Evolutionary conservation across 2,888 invertebrate species (phyloP), one percentile per base, ranked within the genome.

Genomic region (Ormyrus thymus): DNA sequence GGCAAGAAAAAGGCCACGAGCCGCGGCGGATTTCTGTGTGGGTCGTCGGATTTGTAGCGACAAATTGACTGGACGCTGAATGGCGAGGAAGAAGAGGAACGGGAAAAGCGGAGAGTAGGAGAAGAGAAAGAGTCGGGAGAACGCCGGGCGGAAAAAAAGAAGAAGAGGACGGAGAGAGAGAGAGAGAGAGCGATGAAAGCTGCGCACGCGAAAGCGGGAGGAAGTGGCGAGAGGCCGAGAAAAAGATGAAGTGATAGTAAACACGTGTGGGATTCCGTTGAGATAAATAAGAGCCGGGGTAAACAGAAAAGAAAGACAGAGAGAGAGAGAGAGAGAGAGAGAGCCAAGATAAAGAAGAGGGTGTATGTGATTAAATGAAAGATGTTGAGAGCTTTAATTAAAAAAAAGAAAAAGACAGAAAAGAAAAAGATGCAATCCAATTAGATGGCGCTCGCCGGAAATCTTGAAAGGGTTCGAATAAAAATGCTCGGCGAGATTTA

Each of bases 161-260:
- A n/a, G 29, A 29, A 29, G 29, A 29, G 4, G 50, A 15, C 10
- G 4, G 7, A 46, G 66, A 3, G 11, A 43, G 75, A 58, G 50
- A 13, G 70, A 70, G 61, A 56, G 69, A 68, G 56, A 56, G 46
- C 50, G 78, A 29, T 4, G 29, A 29, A 29, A 29, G 29, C 29
- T 29, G 29, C 29, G 29, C 29, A 29, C 29, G 29, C 29, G 29
- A 29, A 29, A 29, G 29, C 29, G 29, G 29, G 45, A 9, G 53
- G 77, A 62, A 77, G 82, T 79, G 81, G 82, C 79, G 83, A 80
- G 76, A 82, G 48, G 15, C 15, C 68, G 55, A 64, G 72, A 58
- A 53, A 65, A 70, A 58, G 64, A 58, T 70, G 70, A 76, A 70
- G 29, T 59, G 66, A 61, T 61, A 59, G 74, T 62, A 51, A 74